Base-by-base conservation (phyloP, 2,113 vertebrate species). In the Sinocyclocheilus maitianheensis region DNA sequence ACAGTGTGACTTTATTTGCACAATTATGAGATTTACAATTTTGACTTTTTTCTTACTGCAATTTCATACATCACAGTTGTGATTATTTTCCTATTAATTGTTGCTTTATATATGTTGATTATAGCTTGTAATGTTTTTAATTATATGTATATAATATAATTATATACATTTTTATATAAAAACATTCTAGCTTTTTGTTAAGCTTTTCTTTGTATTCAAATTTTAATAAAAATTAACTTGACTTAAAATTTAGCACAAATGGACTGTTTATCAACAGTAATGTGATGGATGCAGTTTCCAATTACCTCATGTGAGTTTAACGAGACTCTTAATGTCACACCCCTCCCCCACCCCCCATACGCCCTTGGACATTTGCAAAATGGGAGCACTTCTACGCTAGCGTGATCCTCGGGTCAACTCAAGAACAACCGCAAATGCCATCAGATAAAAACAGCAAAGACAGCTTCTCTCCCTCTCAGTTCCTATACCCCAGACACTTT, bases 371-470 rank as follows among this genome's bases (percentile, higher is more conserved):
- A 62, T 62, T 7, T 46, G 20, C 37, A 22, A 51, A 81, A 34
- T 16, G 60, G 22, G 1, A 67, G 7, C 43, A 48, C 14, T 26
- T 81, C 62, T 20, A 71, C n/a, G 48, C 48, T 40, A 14, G 24
- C 30, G 6, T 83, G 65, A 83, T 7, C 65, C 81, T 55, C 30
- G 26, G 46, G 37, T 81, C 79, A 67, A 40, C 62, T 46, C 79
- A 46, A 81, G 79, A 71, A 65, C 60, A 81, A 16, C 26, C 26
- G 3, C 63, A 55, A 71, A 83, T 83, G 65, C 46, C 48, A 72
- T 40, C 43, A 72, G 65, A 83, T 81, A 51, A 81, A 67, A 81
- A 26, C 78, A 65, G 78, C 24, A 82, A 82, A 30, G 48, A 67
- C 20, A 62, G 53, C 13, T 20, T 60, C 13, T 82, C n/a, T 34